Base-by-base conservation (phyloP, 2,888 invertebrate genomes). In the Exephanes ischioxanthus region DNA sequence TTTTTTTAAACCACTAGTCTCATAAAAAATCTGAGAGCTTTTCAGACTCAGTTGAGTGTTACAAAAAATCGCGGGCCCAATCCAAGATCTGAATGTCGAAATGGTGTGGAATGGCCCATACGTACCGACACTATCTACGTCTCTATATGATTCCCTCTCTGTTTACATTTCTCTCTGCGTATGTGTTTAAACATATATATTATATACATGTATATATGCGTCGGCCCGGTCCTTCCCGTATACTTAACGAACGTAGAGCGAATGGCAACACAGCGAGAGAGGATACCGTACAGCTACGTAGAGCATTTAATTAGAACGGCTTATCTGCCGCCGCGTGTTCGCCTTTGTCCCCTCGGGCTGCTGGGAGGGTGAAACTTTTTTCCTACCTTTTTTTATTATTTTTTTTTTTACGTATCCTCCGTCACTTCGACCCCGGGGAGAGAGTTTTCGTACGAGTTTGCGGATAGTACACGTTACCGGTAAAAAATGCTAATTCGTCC, bases 291-390 rank as follows among this genome's bases (percentile, higher is more conserved):
- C 83, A 85, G 83, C 85, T 63, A 83, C 86, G 83, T 78, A 79
- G 77, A 87, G 88, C 87, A 89, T 90, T 90, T 90, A 90, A 90
- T 90, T 89, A 89, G 87, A 87, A 83, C 78, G 85, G 88, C 88
- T 88, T 89, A 89, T 89, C 89, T 87, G 79, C 83, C 79, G 78
- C 72, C 67, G 80, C 75, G 83, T 81, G 80, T 82, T 61, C 79
- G 76, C 84, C 72, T 80, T 76, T 82, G 80, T 85, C 80, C 73
- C 73, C 75, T 79, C 72, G 53, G 72, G 61, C 79, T 61, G 58
- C 61, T 73, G 30, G n/a, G 70, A 70, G 73, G 83, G 76, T 77
- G 30, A 81, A 87, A 87, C 68, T 81, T 78, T 81, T 80, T 82
- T 66, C 33, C 55, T 16, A 22, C 16, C 45, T 53, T 80, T 75